Evolutionary conservation across 2,797 vertebrate genomes (phyloP).

Genomic region (Brachyrhaphis roseni): DNA sequence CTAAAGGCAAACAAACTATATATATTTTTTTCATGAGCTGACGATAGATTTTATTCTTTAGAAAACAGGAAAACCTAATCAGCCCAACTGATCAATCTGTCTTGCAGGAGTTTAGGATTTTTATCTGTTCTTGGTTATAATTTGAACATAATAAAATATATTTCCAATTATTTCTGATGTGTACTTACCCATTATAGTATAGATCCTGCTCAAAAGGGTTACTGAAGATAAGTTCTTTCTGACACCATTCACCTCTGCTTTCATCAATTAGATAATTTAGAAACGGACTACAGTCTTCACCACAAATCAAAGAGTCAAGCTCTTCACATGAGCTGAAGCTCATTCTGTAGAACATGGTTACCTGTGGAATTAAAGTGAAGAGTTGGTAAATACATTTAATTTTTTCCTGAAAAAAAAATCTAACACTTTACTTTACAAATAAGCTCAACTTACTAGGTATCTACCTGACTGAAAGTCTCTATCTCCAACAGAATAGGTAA

Average conservation of each 20-base stretch:
- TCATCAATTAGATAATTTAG: background rate
- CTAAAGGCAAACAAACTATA: background rate
- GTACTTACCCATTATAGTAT: background rate
- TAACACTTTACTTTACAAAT: background rate
- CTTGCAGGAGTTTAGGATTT: background rate
- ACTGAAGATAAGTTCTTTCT: conserved; percentile 20
- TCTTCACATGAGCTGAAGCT: background rate
- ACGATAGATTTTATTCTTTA: background rate
- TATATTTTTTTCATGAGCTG: background rate
- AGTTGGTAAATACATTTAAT: background rate
- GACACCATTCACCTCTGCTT: conserved; percentile 39
- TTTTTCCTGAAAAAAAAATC: background rate
- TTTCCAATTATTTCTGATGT: background rate
- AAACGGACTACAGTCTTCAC: accelerated
- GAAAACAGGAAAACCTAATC: background rate
- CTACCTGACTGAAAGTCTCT: background rate
- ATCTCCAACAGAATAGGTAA: background rate
- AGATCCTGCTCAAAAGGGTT: background rate
- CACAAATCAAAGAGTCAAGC: background rate
- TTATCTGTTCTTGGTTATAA: background rate
- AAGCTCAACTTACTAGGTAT: background rate
- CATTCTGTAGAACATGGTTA: conserved; percentile 30
- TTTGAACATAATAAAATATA: background rate
- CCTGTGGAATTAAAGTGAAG: conserved; percentile 30
- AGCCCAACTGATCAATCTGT: background rate